Base-by-base conservation (phyloP, 2,113 vertebrate species). In the Zeus faber region DNA sequence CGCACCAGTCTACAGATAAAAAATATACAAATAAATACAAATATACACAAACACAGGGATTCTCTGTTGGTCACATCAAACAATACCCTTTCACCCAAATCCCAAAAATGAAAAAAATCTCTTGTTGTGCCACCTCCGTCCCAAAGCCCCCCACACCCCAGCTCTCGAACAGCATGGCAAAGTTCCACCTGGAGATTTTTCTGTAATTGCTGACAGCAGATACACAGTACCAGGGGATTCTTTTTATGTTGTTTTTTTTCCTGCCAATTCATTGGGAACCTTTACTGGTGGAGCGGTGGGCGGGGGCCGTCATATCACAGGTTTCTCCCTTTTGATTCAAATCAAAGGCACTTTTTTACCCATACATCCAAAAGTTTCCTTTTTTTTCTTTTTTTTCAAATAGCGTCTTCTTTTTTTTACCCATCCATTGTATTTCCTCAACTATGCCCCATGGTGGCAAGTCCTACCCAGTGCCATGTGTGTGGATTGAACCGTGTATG, bases 141-240 rank as follows among this genome's bases (percentile, higher is more conserved):
- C 72, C 67, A 66, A 53, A 67, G 55, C 65, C 78, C 63, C 54
- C 56, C 46, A 63, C 58, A 11, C 33, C 33, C 33, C 33, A 2
- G 4, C 11, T 33, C 13, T n/a, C 41, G 20, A 13, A 39, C 45
- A 24, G 35, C 50, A 46, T 60, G 53, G 58, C 33, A 0, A 55
- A 22, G 27, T 37, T 58, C 63, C 68, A 74, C 0, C 65, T 21
- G 55, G 58, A 49, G 69, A 49, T 37, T n/a, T 62, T 18, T 72
- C 21, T 47, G 62, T 77, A 63, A 81, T 74, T 65, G 65, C 58
- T 49, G 69, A 68, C 53, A 66, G 65, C 54, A 63, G 70, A 62
- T 41, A 43, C 4, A 54, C 47, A 62, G 50, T 56, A 66, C 59
- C 62, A 58, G 63, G 53, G 70, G 37, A 43, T 27, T 21, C 54